Percentiles rank a stretch among this genome's conserved stretches.
Conservation (phyloP, 2,113 vertebrate genomes). For the Psophia crepitans region DNA sequence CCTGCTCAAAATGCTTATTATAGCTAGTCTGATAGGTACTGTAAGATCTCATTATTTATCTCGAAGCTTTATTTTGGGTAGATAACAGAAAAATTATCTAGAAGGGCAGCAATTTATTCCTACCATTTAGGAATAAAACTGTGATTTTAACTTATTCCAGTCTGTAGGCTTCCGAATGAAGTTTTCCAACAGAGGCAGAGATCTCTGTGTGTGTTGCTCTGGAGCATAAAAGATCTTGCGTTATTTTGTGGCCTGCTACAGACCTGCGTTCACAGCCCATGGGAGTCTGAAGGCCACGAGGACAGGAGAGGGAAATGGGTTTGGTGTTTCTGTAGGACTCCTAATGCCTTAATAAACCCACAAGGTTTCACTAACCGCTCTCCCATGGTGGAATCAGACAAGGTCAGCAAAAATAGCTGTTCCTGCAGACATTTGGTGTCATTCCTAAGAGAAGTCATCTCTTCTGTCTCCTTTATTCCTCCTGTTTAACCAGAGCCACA, state of each 20-base stretch:
- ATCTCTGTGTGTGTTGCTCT: neutral
- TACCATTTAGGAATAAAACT: neutral
- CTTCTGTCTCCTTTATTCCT: neutral
- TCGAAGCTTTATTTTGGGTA: conserved; percentile 20
- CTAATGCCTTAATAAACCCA: neutral
- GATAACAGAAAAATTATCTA: conserved; percentile 12
- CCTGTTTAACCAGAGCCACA: neutral
- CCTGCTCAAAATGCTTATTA: conserved; percentile 26
- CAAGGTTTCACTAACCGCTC: neutral
- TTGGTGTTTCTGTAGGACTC: neutral
- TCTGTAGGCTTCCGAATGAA: neutral
- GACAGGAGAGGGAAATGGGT: neutral
- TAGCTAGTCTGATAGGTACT: neutral
- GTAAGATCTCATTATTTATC: conserved; percentile 29
- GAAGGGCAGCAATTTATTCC: conserved; percentile 1
- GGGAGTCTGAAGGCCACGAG: neutral
- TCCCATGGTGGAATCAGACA: neutral
- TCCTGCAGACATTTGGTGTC: neutral
- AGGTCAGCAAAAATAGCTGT: neutral
- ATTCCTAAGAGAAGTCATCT: neutral
- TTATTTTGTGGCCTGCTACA: neutral
- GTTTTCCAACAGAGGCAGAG: neutral
- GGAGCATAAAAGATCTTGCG: neutral
- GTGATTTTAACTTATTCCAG: neutral
- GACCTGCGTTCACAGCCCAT: neutral